Evolutionary conservation across 2,113 vertebrate species (phyloP), one percentile per base, ranked within the genome.

Genomic region (Ctenomys sociabilis): DNA sequence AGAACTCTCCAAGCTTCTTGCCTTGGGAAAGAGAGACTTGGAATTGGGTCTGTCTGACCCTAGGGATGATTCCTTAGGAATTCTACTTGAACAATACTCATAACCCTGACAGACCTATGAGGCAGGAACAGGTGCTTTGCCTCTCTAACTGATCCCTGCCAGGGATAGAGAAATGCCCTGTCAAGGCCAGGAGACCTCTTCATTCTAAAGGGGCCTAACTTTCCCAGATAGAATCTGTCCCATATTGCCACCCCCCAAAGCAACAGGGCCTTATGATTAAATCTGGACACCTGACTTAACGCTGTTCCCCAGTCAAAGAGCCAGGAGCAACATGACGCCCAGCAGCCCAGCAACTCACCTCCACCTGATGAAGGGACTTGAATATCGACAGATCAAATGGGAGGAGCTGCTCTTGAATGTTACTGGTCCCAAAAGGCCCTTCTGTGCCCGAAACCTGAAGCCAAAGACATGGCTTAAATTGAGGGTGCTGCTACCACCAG

Each of bases 361-460:
- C 99, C 73, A 99, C 99, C 96, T 99, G 99, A 95, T 99, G 99
- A 97, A 99, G 99, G 0, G 99, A 99, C 89, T 99, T 99, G 97
- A 99, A 99, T 96, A 99, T 98, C 30, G 99, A 99, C 80, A 99
- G 98, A 97, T 99, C 99, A 95, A 99, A 99, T 11, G 98, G 98
- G 26, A 99, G 98, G 64, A 98, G 98, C 97, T 98, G 98, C 94
- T 99, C 99, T 97, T 99, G 98, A 98, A 99, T 99, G 97, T 99
- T 99, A 98, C 99, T 99, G 98, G 98, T 99, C 97, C 99, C 99
- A 95, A 99, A 99, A 92, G 98, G 98, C 94, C 99, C 99, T 93
- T 98, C 98, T 95, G 98, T 98, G 86, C 99, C 99, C 84, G 98
- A 98, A 95, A 99, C 98, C 99, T 99, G 96, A 26, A 45, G 37